Conservation (phyloP, 2,797 vertebrate species). For the Enteromius argenteus region DNA sequence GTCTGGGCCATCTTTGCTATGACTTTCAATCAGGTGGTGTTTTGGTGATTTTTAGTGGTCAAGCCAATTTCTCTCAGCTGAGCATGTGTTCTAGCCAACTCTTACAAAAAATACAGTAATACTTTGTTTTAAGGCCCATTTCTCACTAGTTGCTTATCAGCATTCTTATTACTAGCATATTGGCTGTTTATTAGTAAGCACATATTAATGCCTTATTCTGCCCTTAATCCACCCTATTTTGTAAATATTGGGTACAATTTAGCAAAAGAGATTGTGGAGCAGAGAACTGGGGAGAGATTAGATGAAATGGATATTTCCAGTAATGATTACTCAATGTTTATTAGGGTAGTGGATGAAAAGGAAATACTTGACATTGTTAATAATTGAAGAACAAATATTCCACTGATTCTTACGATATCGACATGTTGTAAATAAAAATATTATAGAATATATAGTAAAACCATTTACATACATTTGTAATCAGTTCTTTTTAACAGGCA, state of each 20-base stretch:
- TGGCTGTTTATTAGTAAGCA: background rate
- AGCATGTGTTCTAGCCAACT: background rate
- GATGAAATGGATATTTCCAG: too few relatives aligned
- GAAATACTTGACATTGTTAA: background rate
- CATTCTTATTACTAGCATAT: background rate
- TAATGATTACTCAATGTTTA: too few relatives aligned
- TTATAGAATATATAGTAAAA: background rate
- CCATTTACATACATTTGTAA: background rate
- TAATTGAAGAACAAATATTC: background rate
- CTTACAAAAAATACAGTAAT: background rate
- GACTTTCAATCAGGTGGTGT: background rate
- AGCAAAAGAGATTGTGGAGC: slow-evolving; percentile 10
- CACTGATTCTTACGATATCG: background rate
- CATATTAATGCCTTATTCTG: background rate
- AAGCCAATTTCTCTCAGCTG: background rate
- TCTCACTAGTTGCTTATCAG: background rate
- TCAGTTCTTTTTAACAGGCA: background rate
- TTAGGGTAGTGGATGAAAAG: background rate
- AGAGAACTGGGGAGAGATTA: too few relatives aligned
- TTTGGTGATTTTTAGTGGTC: background rate
- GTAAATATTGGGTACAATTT: slow-evolving; percentile 4
- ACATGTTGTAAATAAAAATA: background rate
- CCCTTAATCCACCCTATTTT: background rate
- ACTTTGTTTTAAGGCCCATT: background rate
- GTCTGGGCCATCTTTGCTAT: background rate